These are phyloP conservation scores for Progne subis DNA, from an alignment of 2,113 vertebrate species.

Conservation along the genomic window DNA sequence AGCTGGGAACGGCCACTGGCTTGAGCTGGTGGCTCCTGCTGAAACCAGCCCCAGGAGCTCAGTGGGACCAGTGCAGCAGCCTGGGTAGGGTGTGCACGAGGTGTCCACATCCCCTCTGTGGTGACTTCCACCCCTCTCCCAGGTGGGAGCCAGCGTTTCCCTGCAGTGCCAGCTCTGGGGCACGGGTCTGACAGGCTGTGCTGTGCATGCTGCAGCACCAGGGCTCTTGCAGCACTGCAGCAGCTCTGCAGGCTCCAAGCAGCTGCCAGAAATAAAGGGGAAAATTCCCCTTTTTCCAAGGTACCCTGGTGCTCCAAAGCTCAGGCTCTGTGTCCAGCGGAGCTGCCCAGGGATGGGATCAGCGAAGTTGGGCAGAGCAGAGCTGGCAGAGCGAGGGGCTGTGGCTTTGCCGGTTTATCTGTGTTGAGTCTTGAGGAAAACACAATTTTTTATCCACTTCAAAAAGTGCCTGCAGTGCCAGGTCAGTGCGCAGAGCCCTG, in stretches of 20 bases:
- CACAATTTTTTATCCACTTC: neutral
- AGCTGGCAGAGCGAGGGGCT: neutral
- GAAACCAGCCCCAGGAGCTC: neutral
- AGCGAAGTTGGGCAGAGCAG: neutral
- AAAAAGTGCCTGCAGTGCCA: neutral
- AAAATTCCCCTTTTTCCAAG: neutral
- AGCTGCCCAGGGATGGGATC: neutral
- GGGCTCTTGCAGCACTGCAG: neutral
- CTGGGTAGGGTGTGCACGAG: fast-evolving
- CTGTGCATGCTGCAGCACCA: neutral
- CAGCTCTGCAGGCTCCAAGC: constrained; percentile 12
- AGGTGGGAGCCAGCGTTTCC: neutral
- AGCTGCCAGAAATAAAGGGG: neutral
- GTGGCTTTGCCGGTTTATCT: neutral
- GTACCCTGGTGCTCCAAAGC: neutral
- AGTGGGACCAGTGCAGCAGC: neutral
- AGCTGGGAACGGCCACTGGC: neutral
- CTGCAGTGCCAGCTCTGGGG: neutral
- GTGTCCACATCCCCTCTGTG: neutral
- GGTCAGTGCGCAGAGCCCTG: neutral
- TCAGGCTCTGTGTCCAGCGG: neutral
- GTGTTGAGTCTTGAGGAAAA: neutral
- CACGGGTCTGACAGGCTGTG: neutral
- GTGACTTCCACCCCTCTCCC: neutral
- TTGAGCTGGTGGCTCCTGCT: neutral